phyloP scores from a whole-genome alignment of 2,113 vertebrate species.

The Crotalus tigris region DNA sequence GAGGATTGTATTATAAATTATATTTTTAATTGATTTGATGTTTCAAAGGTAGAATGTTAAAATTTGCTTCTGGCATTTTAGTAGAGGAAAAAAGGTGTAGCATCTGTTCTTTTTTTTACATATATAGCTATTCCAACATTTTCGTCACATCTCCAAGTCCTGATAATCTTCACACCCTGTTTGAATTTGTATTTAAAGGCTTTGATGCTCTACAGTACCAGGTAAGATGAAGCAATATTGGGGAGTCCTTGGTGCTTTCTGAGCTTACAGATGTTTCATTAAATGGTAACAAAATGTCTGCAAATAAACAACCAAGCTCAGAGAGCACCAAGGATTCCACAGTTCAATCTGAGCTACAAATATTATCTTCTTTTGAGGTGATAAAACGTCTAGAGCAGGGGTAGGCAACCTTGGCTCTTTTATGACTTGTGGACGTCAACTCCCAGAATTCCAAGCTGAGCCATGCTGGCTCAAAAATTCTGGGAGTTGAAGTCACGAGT shows the following conservation, averaged over 20 bases:
- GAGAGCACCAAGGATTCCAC: not conserved
- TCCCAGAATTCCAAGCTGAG: too few relatives aligned
- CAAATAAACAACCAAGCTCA: not conserved
- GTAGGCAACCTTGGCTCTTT: too few relatives aligned
- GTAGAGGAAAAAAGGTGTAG: not conserved
- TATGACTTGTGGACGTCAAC: too few relatives aligned
- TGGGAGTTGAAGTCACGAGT: too few relatives aligned
- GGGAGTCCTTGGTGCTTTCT: not conserved
- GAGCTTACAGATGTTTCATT: not conserved
- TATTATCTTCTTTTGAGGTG: not conserved
- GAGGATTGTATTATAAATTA: not conserved
- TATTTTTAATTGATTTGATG: not conserved
- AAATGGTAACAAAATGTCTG: not conserved
- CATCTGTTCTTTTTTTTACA: not conserved
- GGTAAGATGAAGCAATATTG: constrained; percentile 60
- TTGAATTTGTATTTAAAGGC: constrained; percentile 98
- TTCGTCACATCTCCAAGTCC: constrained; percentile 98
- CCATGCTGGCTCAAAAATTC: too few relatives aligned
- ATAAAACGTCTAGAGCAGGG: not conserved
- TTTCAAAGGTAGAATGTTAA: not conserved
- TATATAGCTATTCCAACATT: constrained; percentile 90
- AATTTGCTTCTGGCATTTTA: not conserved
- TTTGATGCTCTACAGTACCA: constrained; percentile 91
- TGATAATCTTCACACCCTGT: constrained; percentile 95
- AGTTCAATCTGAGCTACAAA: not conserved